A percentile compares a stretch with the other conserved stretches of the same genome.
phyloP scores from a whole-genome alignment of 2,888 invertebrate genomes.

The Uloborus plumipes region DNA sequence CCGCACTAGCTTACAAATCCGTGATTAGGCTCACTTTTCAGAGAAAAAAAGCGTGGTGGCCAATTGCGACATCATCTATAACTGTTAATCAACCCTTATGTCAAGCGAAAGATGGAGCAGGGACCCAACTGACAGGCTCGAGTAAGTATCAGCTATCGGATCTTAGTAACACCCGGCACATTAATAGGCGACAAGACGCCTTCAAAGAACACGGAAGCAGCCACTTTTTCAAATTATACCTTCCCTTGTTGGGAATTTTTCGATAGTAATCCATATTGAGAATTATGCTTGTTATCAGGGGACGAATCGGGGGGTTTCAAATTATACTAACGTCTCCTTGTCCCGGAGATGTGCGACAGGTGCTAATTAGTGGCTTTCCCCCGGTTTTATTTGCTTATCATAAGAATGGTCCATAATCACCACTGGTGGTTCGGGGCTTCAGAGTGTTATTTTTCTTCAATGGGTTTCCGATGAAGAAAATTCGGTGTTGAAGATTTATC shows the following conservation, averaged over 20 bases:
- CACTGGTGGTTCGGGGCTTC: too few species aligned
- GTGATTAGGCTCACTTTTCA: too few species aligned
- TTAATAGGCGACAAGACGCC: slow-evolving; percentile 38
- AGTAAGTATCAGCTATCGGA: slow-evolving; percentile 31
- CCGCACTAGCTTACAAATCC: too few species aligned
- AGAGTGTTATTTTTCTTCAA: too few species aligned
- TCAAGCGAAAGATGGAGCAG: slow-evolving; percentile 16
- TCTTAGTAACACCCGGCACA: slow-evolving; percentile 40
- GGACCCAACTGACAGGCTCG: slow-evolving; percentile 27
- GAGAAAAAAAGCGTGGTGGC: not conserved
- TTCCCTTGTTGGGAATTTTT: slow-evolving; percentile 35
- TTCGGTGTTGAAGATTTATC: too few species aligned
- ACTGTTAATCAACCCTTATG: slow-evolving; percentile 42
- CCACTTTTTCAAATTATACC: slow-evolving; percentile 38
- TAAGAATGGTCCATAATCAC: too few species aligned
- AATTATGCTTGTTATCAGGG: slow-evolving; percentile 47
- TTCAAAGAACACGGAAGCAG: slow-evolving; percentile 37
- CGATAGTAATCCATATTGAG: slow-evolving; percentile 43
- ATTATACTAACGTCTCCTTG: slow-evolving; percentile 42
- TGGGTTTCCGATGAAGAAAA: too few species aligned
- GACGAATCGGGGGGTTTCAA: slow-evolving; percentile 35
- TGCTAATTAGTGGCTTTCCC: slow-evolving; percentile 36
- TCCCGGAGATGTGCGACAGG: slow-evolving; percentile 34
- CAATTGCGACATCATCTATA: slow-evolving; percentile 46
- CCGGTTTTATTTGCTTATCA: too few species aligned